Conservation (phyloP, 2,113 vertebrate species). For the Megalops atlanticus region DNA sequence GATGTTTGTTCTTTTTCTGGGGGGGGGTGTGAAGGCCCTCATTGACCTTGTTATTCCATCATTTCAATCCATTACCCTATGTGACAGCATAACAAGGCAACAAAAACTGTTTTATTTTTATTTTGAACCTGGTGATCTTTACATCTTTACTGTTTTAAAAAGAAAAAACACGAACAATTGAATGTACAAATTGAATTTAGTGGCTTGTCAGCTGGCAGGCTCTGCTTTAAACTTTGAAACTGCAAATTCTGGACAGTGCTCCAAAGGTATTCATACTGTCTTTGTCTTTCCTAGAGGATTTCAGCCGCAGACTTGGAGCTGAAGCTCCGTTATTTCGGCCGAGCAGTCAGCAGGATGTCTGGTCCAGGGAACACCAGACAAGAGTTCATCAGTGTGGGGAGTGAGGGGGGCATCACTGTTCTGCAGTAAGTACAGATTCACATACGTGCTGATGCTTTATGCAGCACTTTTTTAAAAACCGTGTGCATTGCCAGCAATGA, state of each 20-base stretch:
- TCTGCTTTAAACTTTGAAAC: neutral
- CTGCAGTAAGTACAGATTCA: conserved; percentile 45
- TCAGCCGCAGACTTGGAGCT: conserved; percentile 38
- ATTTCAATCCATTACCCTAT: neutral
- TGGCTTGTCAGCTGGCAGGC: neutral
- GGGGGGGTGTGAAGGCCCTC: too few species aligned
- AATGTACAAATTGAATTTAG: neutral
- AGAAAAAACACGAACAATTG: too few species aligned
- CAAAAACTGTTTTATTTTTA: neutral
- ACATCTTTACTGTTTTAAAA: too few species aligned
- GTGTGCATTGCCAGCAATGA: too few species aligned
- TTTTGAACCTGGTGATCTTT: too few species aligned
- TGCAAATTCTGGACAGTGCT: neutral
- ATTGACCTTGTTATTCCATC: neutral
- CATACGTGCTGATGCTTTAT: too few species aligned
- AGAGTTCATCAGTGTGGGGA: conserved; percentile 46
- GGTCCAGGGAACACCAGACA: neutral
- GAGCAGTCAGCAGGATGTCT: conserved; percentile 41
- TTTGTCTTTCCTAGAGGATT: conserved; percentile 49
- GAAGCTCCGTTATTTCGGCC: conserved; percentile 50
- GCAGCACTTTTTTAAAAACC: too few species aligned
- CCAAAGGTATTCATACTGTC: neutral
- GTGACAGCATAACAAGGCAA: neutral
- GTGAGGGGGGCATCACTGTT: conserved; percentile 38
- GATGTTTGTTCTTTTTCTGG: too few species aligned